Evolutionary conservation across 2,113 vertebrate species (phyloP), one percentile per base, ranked within the genome.

Genomic region (Toxostoma redivivum): DNA sequence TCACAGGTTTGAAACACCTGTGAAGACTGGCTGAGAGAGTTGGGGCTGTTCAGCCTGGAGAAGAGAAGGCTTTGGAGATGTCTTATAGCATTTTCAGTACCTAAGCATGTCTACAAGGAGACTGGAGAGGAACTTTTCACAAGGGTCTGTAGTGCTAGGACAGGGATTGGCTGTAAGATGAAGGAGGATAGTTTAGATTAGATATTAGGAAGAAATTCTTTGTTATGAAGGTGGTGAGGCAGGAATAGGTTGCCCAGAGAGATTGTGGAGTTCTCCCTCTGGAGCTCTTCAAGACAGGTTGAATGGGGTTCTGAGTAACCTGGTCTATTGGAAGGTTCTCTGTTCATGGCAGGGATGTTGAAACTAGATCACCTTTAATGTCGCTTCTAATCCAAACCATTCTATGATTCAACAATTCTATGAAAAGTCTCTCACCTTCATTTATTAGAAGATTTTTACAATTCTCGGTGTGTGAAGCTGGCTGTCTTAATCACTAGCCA

Each of bases 241-340:
- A 54, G 30, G 17, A 48, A 35, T 17, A 40, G 5, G 18, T 42
- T 69, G 5, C n/a, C 15, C 21, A 31, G n/a, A 19, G 17, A 40
- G 7, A 21, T 1, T 47, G 40, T 42, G 18, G n/a, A 61, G 21
- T 67, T 38, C 20, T n/a, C 13, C 12, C 3, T 3, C 2, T 1
- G 2, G n/a, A 47, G 24, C 13, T 67, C 30, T 35, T 51, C 60
- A n/a, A 44, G 37, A n/a, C 27, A 58, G 9, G 16, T 13, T 61
- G 30, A n/a, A 60, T 54, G 11, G 7, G 25, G 4, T 5, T 67
- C 30, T 12, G 7, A 57, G 24, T 66, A 66, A 45, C 15, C 15
- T 53, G 20, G 8, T 81, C 22, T 58, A 51, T 37, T 30, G 33
- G 18, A 73, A 21, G 15, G 15, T 25, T 53, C 38, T 38, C 24